Conservation (phyloP, 1,140 invertebrate genomes). For the Papilio helenus region DNA sequence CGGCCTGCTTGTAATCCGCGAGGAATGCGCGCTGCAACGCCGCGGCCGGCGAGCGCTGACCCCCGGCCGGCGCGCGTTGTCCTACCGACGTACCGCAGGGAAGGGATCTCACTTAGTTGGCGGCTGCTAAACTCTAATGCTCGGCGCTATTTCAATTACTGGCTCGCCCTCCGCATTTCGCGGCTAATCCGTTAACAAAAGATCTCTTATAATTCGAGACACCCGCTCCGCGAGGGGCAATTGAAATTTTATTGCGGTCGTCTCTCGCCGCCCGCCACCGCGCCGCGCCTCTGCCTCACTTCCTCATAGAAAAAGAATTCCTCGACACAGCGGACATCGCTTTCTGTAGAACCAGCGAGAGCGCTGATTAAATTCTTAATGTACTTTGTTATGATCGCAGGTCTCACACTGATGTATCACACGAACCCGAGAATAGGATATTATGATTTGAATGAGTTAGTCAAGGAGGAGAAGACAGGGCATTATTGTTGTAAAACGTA, state of each 20-base stretch:
- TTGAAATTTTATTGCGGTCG: slow-evolving; percentile 67
- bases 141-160: slow-evolving; percentile 72
- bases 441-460: too few relatives aligned
- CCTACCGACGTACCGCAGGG: slow-evolving; percentile 9
- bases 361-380: slow-evolving; percentile 30
- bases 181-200: slow-evolving; percentile 69
- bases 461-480: too few relatives aligned
- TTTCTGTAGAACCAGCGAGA: background rate
- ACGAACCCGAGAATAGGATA: too few relatives aligned
- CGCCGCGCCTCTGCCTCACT: background rate
- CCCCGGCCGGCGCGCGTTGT: slow-evolving; percentile 37
- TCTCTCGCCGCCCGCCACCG: background rate
- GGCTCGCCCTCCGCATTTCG: slow-evolving; percentile 52
- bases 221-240: slow-evolving; percentile 58
- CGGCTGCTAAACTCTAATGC: slow-evolving; percentile 57
- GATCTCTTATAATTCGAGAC: slow-evolving; percentile 66
- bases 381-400: slow-evolving; percentile 2
- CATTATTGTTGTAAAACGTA: background rate
- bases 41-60: slow-evolving; percentile 47
- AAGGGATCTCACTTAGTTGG: slow-evolving; percentile 32
- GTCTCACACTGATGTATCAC: background rate
- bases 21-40: slow-evolving; percentile 62
- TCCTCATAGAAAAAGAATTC: background rate
- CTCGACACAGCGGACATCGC: background rate
- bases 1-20: slow-evolving; percentile 68